Evolutionary conservation across 2,797 vertebrate genomes (phyloP), one percentile per base, ranked within the genome.

Genomic region (Ptychobarbus kaznakovi): DNA sequence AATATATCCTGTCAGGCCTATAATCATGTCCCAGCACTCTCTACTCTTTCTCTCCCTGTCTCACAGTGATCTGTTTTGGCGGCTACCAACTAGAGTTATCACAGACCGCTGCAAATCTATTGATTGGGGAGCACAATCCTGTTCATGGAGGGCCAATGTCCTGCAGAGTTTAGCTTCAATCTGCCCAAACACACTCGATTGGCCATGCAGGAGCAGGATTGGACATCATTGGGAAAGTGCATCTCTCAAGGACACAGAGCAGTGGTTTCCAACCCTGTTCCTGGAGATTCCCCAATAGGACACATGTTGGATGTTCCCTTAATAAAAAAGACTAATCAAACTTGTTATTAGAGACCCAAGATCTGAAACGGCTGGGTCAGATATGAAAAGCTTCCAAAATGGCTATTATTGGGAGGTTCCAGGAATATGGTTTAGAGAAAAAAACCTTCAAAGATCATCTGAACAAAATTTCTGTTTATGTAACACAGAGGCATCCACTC

Each of bases 21-120:
- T 79, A 79, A 79, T 84, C 38, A 70, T 72, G 53, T 49, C 75
- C 66, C 66, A 84, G 51, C 72, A 79, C 38, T 28, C 40, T 84
- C 25, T 61, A 15, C 28, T 68, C 10, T 44, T 38, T 40, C 46
- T 65, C n/a, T 32, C 20, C 13, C 28, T 69, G 38, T 84, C 20
- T 58, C 38, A 22, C 35, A 58, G 16, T 58, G 38, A 78, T 58
- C 38, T 49, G 46, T 35, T n/a, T 84, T 38, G 49, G 74, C 35
- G 4, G 53, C 18, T 63, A 16, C 53, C 25, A 28, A 44, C 25
- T 12, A 22, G 11, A 38, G 74, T 56, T 7, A 8, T 84, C 44
- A 77, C 28, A 76, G 58, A 76, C 46, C 2, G 2, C 61, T 15
- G 82, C 38, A 40, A 74, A 16, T 83, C 22, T 15, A 42, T 18